Percentiles rank a stretch among this genome's conserved stretches.
Evolutionary conservation across 2,113 vertebrate species (phyloP).

Genomic region (Seriola aureovittata): DNA sequence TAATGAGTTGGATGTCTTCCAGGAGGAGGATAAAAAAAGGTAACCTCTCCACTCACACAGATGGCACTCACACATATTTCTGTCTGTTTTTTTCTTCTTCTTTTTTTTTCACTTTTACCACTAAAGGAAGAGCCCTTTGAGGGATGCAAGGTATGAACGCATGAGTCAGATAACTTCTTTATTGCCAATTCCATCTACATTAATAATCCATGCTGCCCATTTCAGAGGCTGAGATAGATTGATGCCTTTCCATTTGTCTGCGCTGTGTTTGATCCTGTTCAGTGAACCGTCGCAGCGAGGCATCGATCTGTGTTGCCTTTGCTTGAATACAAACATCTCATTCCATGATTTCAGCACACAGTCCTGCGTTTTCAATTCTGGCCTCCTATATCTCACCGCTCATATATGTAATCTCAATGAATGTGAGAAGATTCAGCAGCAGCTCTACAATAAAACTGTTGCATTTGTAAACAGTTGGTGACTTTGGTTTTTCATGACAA

Average conservation of each 20-base stretch:
- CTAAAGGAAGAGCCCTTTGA: slow-evolving; percentile 88
- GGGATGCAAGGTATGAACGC: slow-evolving; percentile 85
- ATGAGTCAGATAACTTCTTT: slow-evolving; percentile 53
- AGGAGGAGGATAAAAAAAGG: slow-evolving; percentile 52
- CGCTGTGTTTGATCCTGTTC: slow-evolving; percentile 61
- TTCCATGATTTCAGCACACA: slow-evolving; percentile 57
- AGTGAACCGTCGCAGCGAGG: slow-evolving; percentile 47
- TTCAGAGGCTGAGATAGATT: slow-evolving; percentile 50
- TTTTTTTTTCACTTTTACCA: slow-evolving; percentile 71
- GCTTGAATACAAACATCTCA: slow-evolving; percentile 69
- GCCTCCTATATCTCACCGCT: slow-evolving; percentile 20
- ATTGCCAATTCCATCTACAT: slow-evolving; percentile 65
- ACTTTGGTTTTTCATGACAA: slow-evolving; percentile 37
- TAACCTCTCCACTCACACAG: slow-evolving; percentile 51
- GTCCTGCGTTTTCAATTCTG: slow-evolving; percentile 55
- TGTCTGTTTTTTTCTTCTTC: slow-evolving; percentile 56
- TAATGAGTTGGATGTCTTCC: slow-evolving; percentile 63
- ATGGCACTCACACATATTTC: slow-evolving; percentile 69
- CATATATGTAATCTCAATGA: slow-evolving; percentile 12
- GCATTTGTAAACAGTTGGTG: slow-evolving; percentile 19
- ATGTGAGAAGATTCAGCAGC: slow-evolving; percentile 18
- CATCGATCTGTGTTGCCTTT: slow-evolving; percentile 66
- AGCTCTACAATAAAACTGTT: slow-evolving; percentile 24
- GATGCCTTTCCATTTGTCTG: slow-evolving; percentile 69
- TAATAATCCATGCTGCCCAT: slow-evolving; percentile 70